A percentile compares a stretch with the other conserved stretches of the same genome.
phyloP scores from a whole-genome alignment of 2,888 invertebrate genomes.

The Thysanoteuthis rhombus region DNA sequence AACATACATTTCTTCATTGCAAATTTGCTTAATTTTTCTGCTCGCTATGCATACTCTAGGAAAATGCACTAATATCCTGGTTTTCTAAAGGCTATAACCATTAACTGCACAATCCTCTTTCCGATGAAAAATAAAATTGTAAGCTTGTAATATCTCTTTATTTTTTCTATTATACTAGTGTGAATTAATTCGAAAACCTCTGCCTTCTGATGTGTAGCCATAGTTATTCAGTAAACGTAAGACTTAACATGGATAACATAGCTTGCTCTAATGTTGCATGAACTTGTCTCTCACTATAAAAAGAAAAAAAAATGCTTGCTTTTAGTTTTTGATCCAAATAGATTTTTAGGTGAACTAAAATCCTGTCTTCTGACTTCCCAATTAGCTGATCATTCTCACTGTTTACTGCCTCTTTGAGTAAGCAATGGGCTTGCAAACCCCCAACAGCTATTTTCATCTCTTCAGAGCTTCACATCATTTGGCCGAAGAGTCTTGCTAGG shows the following conservation, averaged over 20 bases:
- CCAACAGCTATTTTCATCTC: not conserved
- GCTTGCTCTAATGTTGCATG: not conserved
- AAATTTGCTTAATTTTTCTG: no score
- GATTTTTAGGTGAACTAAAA: not conserved
- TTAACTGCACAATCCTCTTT: no score
- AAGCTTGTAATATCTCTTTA: no score
- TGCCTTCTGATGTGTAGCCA: no score
- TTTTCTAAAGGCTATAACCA: no score
- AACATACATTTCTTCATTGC: no score
- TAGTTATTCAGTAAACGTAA: not conserved
- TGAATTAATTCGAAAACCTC: no score
- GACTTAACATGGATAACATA: not conserved
- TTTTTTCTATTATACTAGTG: no score
- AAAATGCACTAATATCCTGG: no score
- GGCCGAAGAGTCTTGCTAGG: not conserved
- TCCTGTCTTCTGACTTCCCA: not conserved
- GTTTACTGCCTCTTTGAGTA: not conserved
- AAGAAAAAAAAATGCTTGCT: not conserved
- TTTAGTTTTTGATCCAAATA: no score
- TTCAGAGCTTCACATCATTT: not conserved
- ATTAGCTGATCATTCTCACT: not conserved
- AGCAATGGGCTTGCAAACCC: not conserved
- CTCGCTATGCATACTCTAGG: no score
- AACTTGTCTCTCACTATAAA: not conserved
- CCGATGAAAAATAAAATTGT: no score